These are phyloP conservation scores for Chloropsis cyanopogon DNA, from an alignment of 2,113 vertebrate species.

Conservation along the genomic window DNA sequence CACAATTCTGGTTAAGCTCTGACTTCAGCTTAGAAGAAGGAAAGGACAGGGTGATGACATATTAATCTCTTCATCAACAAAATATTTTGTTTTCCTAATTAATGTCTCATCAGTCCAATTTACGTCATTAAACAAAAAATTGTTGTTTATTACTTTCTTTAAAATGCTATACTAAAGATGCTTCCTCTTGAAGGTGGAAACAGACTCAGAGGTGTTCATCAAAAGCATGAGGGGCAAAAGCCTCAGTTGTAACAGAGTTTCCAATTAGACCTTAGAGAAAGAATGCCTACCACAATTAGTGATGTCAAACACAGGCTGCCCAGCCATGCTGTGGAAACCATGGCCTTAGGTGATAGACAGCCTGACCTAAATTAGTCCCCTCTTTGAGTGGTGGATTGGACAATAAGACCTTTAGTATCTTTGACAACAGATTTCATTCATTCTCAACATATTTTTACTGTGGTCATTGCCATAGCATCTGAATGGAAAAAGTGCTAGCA, in stretches of 20 bases:
- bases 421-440: not conserved
- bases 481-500: not conserved
- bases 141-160: not conserved
- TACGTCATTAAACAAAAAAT: not conserved
- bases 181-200: not conserved
- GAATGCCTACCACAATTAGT: not conserved
- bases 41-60: not conserved
- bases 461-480: not conserved
- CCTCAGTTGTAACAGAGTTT: not conserved
- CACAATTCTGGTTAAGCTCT: not conserved
- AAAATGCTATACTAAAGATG: not conserved
- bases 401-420: not conserved
- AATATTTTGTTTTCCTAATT: not conserved
- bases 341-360: not conserved
- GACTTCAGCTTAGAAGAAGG: not conserved
- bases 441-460: not conserved
- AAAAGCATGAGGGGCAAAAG: not conserved
- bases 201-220: not conserved
- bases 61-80: not conserved
- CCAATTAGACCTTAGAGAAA: not conserved
- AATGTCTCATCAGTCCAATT: not conserved
- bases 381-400: not conserved
- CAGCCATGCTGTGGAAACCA: not conserved
- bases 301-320: not conserved
- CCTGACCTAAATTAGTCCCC: not conserved